Evolutionary conservation across 2,888 invertebrate genomes (phyloP), one percentile per base, ranked within the genome.

Genomic region (Hedychridium roseum): DNA sequence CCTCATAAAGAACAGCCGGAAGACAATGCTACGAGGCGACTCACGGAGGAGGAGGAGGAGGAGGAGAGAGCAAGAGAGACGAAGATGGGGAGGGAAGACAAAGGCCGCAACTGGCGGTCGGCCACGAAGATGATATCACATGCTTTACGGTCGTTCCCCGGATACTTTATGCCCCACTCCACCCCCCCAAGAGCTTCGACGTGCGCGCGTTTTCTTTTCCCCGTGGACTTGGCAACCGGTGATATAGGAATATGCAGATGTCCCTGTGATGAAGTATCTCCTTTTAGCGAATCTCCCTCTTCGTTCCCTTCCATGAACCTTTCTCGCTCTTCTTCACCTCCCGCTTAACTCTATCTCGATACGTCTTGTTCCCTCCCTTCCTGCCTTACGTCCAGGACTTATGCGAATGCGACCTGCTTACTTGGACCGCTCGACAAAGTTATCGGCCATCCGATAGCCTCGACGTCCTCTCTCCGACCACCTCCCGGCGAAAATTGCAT

Each of bases 91-190:
- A n/a, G n/a, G n/a, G n/a, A n/a, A 69, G 66, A 68, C 70, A 69
- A 70, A 71, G 69, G 60, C 64, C 61, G 59, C 57, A 64, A 61
- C 65, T 58, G 56, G 64, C 58, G 58, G 47, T 48, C 57, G 55
- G 41, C 56, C 57, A 58, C 57, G 64, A 72, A 73, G 71, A 72
- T 72, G 71, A 72, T 72, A 73, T 73, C 72, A 69, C 61, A 71
- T 71, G 59, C 61, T 73, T 72, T 72, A 72, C 69, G 73, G 67
- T 69, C 64, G 53, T 66, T 69, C 59, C 62, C 47, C 31, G 64
- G 70, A 71, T 72, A 67, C 64, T 71, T 73, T 71, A 73, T 70
- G 64, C 64, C 63, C 56, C 64, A 57, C 61, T 59, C 51, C 49
- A 50, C 43, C 3, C 20, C 49, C 61, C 51, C 58, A 50, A 47